Conservation (phyloP, 2,113 vertebrate species). For the Glareola pratincola region DNA sequence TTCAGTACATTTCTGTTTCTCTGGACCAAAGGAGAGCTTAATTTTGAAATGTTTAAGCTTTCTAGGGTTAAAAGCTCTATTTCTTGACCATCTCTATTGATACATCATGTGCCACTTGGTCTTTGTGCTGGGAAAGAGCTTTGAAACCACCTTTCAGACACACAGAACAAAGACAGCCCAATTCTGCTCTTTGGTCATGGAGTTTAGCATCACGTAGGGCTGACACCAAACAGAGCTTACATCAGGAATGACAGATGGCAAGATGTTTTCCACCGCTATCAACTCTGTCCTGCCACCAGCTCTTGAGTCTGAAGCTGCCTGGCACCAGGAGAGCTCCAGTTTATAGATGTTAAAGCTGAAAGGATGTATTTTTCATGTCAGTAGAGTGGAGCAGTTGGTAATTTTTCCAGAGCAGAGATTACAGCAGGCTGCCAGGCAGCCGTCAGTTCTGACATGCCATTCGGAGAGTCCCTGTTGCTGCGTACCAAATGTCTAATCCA, state of each 20-base stretch:
- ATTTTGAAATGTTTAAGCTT: background rate
- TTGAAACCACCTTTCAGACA: background rate
- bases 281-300: background rate
- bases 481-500: background rate
- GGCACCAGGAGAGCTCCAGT: background rate
- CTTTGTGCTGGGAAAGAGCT: background rate
- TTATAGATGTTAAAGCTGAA: background rate
- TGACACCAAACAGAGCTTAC: background rate
- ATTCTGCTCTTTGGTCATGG: background rate
- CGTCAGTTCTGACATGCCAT: background rate
- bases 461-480: background rate
- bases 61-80: background rate
- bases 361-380: constrained; percentile 38
- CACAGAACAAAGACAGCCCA: background rate
- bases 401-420: constrained; percentile 28
- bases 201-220: background rate
- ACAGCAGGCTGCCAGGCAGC: constrained; percentile 23
- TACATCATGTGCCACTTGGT: background rate
- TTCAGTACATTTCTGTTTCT: background rate
- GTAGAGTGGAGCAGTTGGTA: background rate
- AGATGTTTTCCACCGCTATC: background rate
- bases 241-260: background rate
- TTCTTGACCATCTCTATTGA: background rate
- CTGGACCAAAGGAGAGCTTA: background rate
- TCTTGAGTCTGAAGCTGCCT: background rate